phyloP scores from a whole-genome alignment of 2,113 vertebrate species.

The Perognathus longimembris region DNA sequence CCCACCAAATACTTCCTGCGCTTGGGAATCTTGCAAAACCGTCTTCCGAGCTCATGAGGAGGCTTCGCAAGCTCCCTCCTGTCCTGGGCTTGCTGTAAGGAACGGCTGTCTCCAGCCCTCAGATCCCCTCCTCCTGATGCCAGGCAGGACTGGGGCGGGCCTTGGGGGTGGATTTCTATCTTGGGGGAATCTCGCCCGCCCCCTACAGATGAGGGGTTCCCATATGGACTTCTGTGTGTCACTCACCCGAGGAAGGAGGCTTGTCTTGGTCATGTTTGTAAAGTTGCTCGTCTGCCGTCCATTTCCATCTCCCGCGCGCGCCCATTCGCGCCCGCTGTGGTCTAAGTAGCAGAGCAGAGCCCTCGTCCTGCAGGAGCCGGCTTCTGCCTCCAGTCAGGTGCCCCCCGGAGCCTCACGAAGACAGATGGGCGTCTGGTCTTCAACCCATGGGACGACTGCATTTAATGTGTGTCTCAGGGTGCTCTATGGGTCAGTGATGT shows the following conservation, averaged over 20 bases:
- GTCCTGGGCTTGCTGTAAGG: too few species aligned
- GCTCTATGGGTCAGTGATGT: background rate
- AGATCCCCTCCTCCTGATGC: background rate
- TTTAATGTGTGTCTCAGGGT: background rate
- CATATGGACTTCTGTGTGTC: background rate
- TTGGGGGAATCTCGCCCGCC: background rate
- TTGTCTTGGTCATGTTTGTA: background rate
- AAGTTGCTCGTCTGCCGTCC: background rate
- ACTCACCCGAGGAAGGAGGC: background rate
- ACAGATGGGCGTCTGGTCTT: background rate
- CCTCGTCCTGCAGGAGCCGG: background rate
- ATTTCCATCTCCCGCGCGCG: constrained; percentile 2
- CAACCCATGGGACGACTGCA: background rate
- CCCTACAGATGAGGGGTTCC: background rate
- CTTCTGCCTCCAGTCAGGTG: background rate
- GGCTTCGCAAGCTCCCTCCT: background rate
- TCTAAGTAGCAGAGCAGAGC: background rate
- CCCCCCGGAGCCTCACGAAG: background rate
- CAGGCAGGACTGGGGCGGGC: background rate
- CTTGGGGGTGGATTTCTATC: background rate
- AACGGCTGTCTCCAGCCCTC: background rate
- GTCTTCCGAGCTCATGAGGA: background rate
- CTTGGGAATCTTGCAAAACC: background rate
- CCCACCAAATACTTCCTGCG: background rate
- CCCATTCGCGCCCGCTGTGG: background rate